phyloP scores from a whole-genome alignment of 2,797 vertebrate species.

The Hafferia zeledoni region DNA sequence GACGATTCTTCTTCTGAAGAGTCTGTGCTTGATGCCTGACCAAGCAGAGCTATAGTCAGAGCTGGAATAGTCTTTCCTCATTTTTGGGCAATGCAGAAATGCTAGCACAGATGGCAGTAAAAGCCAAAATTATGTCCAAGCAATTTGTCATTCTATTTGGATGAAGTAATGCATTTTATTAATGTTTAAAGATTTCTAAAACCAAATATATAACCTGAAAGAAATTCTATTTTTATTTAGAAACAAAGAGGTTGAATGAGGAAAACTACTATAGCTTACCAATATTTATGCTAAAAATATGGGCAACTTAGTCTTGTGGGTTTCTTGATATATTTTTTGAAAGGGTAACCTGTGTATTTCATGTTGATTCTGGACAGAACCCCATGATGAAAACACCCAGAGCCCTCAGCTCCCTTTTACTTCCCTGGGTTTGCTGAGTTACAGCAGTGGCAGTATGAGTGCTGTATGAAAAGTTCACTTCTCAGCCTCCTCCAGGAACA shows the following conservation, averaged over 20 bases:
- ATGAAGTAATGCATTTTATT: background rate
- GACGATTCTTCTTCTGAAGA: background rate
- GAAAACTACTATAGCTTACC: background rate
- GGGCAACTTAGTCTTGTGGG: background rate
- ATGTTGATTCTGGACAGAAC: background rate
- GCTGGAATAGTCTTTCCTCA: background rate
- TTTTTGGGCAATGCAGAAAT: background rate
- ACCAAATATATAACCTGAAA: background rate
- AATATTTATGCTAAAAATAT: background rate
- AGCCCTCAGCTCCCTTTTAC: background rate
- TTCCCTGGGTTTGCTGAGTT: background rate
- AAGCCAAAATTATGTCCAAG: background rate
- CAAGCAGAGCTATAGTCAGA: background rate
- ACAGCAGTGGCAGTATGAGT: background rate
- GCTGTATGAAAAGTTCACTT: background rate
- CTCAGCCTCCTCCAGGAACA: background rate
- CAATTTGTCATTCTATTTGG: background rate
- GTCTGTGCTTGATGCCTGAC: background rate
- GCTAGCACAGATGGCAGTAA: background rate
- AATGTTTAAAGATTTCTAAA: background rate
- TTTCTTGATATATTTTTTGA: background rate
- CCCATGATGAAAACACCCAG: accelerated
- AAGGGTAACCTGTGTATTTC: background rate
- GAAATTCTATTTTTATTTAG: background rate
- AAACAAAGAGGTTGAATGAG: background rate